These are phyloP conservation scores for Oryctolagus cuniculus DNA, from an alignment of 2,113 vertebrate genomes.

Conservation along the genomic window mOryCun1.1 NC_091432.1:159732001-159732500, in stretches of 20 bases:
- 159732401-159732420: background rate
- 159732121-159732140: background rate
- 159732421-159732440: background rate
- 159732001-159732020: too few species aligned
- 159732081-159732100: background rate
- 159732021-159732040: background rate
- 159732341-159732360: background rate
- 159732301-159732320: background rate
- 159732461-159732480: background rate
- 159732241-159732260: background rate
- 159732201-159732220: conserved; percentile 30
- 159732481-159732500: conserved; percentile 19
- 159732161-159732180: conserved; percentile 28
- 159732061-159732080: background rate
- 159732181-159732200: background rate
- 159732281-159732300: background rate
- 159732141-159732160: conserved; percentile 16
- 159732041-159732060: background rate
- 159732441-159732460: conserved; percentile 1
- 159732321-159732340: background rate
- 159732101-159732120: background rate
- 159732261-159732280: background rate
- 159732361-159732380: background rate
- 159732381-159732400: background rate
- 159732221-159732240: background rate